These are phyloP conservation scores for human (Homo sapiens) DNA, from an alignment of 2,113 vertebrate genomes.

Conservation along the genomic window GRCh38 chr4:168259001-168259500, in stretches of 20 bases:
- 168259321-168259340: background rate
- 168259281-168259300: background rate
- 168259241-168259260: background rate
- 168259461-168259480: background rate
- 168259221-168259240: background rate
- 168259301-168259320: background rate
- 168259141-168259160: background rate
- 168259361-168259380: background rate
- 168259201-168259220: background rate
- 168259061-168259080: background rate
- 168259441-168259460: background rate
- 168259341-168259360: background rate
- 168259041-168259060: background rate
- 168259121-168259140: background rate
- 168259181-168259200: background rate
- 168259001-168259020: background rate
- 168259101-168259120: background rate
- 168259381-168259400: background rate
- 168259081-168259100: background rate
- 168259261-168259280: background rate
- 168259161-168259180: background rate
- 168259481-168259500: background rate
- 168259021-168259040: background rate
- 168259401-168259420: background rate
- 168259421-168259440: background rate